phyloP scores from a whole-genome alignment of 2,888 invertebrate genomes.

The Zygaena filipendulae region DNA sequence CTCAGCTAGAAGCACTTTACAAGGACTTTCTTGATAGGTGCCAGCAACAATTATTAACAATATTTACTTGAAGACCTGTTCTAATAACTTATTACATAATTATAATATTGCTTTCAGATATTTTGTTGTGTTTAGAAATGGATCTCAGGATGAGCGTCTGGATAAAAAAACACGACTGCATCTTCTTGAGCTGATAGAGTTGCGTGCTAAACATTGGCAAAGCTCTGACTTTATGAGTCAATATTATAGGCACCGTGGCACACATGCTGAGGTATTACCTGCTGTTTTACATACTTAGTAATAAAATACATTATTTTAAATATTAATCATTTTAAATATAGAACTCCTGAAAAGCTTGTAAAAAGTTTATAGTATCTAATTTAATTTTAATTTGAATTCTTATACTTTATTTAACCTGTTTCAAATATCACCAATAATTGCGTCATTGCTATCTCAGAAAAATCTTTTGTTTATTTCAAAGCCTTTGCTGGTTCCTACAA shows the following conservation, averaged over 20 bases:
- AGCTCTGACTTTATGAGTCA: slow-evolving; percentile 85
- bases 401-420: no score
- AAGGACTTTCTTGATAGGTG: slow-evolving; percentile 85
- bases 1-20: slow-evolving; percentile 83
- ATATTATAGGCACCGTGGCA: slow-evolving; percentile 81
- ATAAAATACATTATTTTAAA: slow-evolving; percentile 1
- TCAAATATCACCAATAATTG: no score
- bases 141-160: slow-evolving; percentile 87
- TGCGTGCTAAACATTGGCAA: slow-evolving; percentile 93
- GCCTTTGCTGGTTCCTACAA: slow-evolving; percentile 59
- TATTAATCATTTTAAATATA: slow-evolving; percentile 5
- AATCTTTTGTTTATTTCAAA: no score
- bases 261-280: slow-evolving; percentile 63
- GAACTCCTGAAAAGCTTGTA: neutral
- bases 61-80: no score
- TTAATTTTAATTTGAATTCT: no score
- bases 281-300: slow-evolving; percentile 1
- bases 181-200: slow-evolving; percentile 91
- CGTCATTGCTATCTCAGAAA: no score
- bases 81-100: slow-evolving; percentile 2
- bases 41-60: no score
- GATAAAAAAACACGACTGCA: slow-evolving; percentile 88
- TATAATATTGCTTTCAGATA: slow-evolving; percentile 63
- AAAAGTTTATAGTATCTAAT: neutral
- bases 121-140: slow-evolving; percentile 89